phyloP scores from a whole-genome alignment of 1,140 invertebrate species.

The Battus philenor region DNA sequence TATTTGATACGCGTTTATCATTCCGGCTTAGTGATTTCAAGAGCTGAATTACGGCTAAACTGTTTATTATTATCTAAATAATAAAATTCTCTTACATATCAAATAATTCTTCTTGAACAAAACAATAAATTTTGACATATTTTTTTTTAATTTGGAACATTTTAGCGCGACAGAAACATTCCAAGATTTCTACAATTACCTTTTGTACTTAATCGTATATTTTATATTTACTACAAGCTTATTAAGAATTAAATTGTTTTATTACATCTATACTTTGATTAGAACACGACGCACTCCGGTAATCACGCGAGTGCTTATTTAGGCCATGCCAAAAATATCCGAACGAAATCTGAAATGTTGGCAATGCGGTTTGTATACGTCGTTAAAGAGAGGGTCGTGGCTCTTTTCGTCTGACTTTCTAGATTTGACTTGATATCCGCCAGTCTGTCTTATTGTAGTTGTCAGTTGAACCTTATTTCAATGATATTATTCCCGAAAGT shows the following conservation, averaged over 20 bases:
- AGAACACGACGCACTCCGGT: conserved; percentile 15
- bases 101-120: too few species aligned
- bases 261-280: conserved; percentile 7
- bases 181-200: too few species aligned
- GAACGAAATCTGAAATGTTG: conserved; percentile 2
- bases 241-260: conserved; percentile 3
- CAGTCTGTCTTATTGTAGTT: background rate
- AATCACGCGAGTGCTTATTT: conserved; percentile 5
- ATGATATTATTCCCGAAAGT: too few species aligned
- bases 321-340: conserved; percentile 15
- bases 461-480: too few species aligned
- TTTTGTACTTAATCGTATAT: conserved; percentile 7
- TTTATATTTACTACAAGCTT: conserved; percentile 5
- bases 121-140: too few species aligned
- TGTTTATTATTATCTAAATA: too few species aligned
- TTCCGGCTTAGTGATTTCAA: too few species aligned
- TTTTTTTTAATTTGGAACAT: too few species aligned
- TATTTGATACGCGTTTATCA: too few species aligned
- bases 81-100: too few species aligned
- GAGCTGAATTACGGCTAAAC: too few species aligned
- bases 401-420: background rate
- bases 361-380: background rate
- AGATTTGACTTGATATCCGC: background rate
- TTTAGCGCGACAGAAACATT: too few species aligned
- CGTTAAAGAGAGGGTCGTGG: background rate